A percentile compares a stretch with the other conserved stretches of the same genome.
Evolutionary conservation across 2,888 invertebrate genomes (phyloP).

Genomic region (Metacarcinus magister): DNA sequence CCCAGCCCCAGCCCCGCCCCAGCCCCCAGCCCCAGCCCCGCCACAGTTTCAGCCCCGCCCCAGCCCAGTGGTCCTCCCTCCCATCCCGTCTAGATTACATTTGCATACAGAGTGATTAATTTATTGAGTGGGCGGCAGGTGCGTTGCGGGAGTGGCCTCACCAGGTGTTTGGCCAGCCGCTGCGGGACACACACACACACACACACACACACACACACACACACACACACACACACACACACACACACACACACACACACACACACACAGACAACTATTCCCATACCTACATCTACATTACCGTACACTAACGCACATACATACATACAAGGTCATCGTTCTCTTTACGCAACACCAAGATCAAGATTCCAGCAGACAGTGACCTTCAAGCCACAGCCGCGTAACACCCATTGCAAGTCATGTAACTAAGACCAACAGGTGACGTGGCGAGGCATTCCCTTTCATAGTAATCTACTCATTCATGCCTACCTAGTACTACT

Average conservation of each 20-base stretch:
- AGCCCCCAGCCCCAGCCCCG: background rate
- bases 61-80: background rate
- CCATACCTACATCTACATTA: background rate
- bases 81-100: constrained; percentile 32
- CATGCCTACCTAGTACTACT: no score
- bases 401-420: background rate
- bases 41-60: background rate
- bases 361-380: background rate
- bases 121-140: constrained; percentile 32
- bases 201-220: background rate
- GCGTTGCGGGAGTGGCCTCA: background rate
- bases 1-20: background rate
- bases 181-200: background rate
- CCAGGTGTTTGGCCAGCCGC: constrained; percentile 16
- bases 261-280: background rate
- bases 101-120: constrained; percentile 48
- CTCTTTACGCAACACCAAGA: background rate
- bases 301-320: background rate
- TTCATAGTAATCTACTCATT: no score
- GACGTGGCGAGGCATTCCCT: background rate
- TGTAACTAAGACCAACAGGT: background rate
- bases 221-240: background rate
- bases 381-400: background rate
- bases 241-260: constrained; percentile 39
- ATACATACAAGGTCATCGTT: background rate